Conservation (phyloP, 2,888 invertebrate species). For the Cephus pygmeus region DNA sequence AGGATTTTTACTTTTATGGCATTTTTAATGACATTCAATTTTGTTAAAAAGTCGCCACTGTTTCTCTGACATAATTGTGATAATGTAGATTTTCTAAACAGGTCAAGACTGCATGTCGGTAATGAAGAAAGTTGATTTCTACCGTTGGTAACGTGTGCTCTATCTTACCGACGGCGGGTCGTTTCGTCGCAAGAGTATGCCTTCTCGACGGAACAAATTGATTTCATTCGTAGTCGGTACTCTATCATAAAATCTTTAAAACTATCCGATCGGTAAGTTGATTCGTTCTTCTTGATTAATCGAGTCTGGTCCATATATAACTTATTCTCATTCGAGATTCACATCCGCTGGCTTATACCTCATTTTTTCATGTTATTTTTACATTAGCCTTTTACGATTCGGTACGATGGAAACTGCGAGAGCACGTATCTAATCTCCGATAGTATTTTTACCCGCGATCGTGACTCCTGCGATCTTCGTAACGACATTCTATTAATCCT, state of each 20-base stretch:
- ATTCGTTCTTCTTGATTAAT: not conserved
- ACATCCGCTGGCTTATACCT: not conserved
- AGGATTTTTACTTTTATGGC: not conserved
- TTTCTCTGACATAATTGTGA: not conserved
- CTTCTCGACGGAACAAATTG: not conserved
- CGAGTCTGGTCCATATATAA: not conserved
- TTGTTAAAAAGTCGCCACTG: not conserved
- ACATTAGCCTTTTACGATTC: not conserved
- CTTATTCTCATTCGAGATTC: not conserved
- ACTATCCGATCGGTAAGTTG: not conserved
- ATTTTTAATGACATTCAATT: not conserved
- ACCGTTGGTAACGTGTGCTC: rapidly evolving
- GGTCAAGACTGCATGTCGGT: not conserved
- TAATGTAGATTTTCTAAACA: not conserved
- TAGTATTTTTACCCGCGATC: not conserved
- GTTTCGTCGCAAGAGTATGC: too few relatives aligned
- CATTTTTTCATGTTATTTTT: not conserved
- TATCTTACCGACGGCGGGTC: not conserved
- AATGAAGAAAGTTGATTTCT: not conserved
- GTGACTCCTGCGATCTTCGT: not conserved
- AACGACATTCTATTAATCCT: slow-evolving; percentile 34
- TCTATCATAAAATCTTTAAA: not conserved
- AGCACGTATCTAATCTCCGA: not conserved
- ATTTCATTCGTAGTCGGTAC: not conserved
- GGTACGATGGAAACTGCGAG: not conserved